Conservation (phyloP, 2,113 vertebrate species). For the Silurus meridionalis region DNA sequence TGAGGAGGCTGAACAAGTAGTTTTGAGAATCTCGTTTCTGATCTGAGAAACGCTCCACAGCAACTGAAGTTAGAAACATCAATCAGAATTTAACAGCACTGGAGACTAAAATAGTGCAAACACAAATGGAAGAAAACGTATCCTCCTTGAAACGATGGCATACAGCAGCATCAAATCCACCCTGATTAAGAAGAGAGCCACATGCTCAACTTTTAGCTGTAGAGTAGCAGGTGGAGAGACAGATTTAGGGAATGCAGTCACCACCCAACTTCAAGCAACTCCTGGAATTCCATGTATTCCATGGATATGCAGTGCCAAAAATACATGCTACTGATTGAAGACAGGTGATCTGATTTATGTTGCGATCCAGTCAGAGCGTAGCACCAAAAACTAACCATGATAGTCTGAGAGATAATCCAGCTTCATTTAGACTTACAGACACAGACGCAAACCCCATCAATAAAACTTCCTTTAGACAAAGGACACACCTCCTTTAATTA, state of each 20-base stretch:
- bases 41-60: no score
- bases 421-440: no score
- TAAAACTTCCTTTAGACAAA: background rate
- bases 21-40: no score
- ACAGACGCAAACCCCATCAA: background rate
- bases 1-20: no score
- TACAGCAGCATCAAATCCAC: background rate
- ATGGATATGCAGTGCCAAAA: background rate
- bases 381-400: background rate
- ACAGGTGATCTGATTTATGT: background rate
- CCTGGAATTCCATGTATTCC: background rate
- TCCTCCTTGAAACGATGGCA: background rate
- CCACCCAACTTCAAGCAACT: background rate
- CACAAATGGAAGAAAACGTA: background rate
- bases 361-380: background rate
- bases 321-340: background rate
- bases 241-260: slow-evolving; percentile 9
- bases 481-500: background rate
- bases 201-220: slow-evolving; percentile 7
- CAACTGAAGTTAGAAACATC: no score
- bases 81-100: no score
- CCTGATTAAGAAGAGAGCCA: background rate
- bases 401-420: background rate
- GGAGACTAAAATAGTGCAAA: background rate
- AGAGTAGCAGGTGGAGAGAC: slow-evolving; percentile 20